Conservation (phyloP, 2,113 vertebrate species). For the zebrafish (Danio rerio) region DNA sequence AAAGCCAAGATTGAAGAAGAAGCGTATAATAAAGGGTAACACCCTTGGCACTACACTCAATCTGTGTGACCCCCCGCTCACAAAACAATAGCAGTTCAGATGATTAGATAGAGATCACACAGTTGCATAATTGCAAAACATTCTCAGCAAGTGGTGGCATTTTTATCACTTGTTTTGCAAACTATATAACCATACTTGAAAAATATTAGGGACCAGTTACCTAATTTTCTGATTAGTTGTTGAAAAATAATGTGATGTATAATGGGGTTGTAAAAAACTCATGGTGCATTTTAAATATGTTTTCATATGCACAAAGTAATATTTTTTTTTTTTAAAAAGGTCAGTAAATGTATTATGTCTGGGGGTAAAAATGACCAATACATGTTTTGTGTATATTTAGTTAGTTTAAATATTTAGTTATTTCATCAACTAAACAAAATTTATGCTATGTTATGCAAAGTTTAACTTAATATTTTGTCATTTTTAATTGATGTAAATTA, state of each 20-base stretch:
- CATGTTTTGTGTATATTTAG: no score
- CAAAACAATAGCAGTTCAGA: not conserved
- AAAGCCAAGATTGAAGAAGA: constrained; percentile 93
- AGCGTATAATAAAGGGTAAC: constrained; percentile 92
- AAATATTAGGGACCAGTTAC: not conserved
- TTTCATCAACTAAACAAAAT: no score
- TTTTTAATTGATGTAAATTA: no score
- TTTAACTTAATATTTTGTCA: no score
- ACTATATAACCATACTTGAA: not conserved
- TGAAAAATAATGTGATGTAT: not conserved
- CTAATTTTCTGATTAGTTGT: not conserved
- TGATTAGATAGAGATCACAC: not conserved
- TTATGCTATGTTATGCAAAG: no score
- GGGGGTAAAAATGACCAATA: no score
- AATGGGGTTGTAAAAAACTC: no score
- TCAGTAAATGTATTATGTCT: no score
- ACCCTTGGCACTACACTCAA: not conserved
- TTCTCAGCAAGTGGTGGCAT: not conserved
- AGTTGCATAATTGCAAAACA: constrained; percentile 8
- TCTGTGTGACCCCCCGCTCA: not conserved
- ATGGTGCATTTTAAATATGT: no score
- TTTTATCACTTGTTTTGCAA: not conserved
- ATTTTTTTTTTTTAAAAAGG: no score
- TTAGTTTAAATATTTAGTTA: no score
- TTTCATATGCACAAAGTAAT: no score